Evolutionary conservation across 2,797 vertebrate genomes (phyloP), one percentile per base, ranked within the genome.

Genomic region (Menidia menidia): DNA sequence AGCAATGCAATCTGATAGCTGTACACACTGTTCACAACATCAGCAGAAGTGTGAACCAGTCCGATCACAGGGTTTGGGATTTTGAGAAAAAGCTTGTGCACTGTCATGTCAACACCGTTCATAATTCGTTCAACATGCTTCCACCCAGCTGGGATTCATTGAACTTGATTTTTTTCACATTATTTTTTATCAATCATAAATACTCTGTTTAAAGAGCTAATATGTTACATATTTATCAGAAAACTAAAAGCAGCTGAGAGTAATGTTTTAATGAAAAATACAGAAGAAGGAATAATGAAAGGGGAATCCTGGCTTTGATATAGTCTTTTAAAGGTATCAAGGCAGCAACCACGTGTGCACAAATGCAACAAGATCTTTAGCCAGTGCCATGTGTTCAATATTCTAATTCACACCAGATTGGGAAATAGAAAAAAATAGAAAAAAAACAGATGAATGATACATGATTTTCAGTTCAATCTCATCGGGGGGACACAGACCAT

Each of bases 291-390:
- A 32, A 48, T n/a, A 64, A 73, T 16, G 42, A 33, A 55, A 13
- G 50, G 60, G 73, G 41, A 42, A 64, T 82, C 54, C 47, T 62
- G 30, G 11, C 55, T 43, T 45, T 31, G 55, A 74, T 60, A 67
- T 70, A 87, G 84, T 82, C 77, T 80, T 76, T 69, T 52, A 90
- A 90, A 92, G 85, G 87, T 80, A 74, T 86, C 85, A 51, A 68
- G 45, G 89, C 82, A 88, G 88, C 75, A 70, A 52, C 68, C 57
- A 63, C 64, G 62, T 64, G 73, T 47, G 62, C 68, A 72, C 52
- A 42, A 19, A 56, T 42, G 25, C 2, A 9, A 50, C 44, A 39
- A 12, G 56, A 61, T 64, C 59, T 81, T 80, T 53, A 70, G 52
- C 30, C 55, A 77, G 74, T 30, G 56, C 62, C 68, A 77, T 83